phyloP scores from a whole-genome alignment of 2,797 vertebrate genomes.

The Rhadinocentrus ornatus region DNA sequence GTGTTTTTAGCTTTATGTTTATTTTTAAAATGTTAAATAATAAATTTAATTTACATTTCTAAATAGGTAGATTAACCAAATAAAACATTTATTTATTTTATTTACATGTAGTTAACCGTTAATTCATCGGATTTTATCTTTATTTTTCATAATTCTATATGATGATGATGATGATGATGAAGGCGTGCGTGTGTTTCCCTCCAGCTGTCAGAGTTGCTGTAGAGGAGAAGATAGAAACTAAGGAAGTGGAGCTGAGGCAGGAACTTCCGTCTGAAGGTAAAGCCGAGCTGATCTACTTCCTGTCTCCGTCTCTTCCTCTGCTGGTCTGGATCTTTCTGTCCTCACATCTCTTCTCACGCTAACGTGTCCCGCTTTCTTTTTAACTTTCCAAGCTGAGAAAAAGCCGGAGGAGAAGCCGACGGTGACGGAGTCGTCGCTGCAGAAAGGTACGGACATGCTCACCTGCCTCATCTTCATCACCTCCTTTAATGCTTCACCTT shows the following conservation, averaged over 20 bases:
- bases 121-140: no score
- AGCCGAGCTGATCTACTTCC: not conserved
- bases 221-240: conserved; percentile 76
- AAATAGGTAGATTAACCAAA: no score
- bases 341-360: no score
- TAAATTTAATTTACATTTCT: no score
- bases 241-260: conserved; percentile 73
- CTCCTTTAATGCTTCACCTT: not conserved
- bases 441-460: conserved; percentile 75
- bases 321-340: not conserved
- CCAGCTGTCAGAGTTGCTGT: conserved; percentile 73
- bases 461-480: not conserved
- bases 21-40: no score
- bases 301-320: no score
- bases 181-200: conserved; percentile 11
- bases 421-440: conserved; percentile 56
- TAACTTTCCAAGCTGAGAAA: conserved; percentile 69
- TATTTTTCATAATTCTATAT: no score
- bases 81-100: no score
- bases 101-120: no score
- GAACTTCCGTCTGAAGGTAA: conserved; percentile 77
- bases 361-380: conserved; percentile 52
- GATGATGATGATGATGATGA: conserved; percentile 7
- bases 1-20: no score
- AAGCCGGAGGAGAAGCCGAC: conserved; percentile 59